Percentiles rank a stretch among this genome's conserved stretches.
These are phyloP conservation scores for Gymnosoma rotundatum DNA, from an alignment of 2,888 invertebrate species.

Conservation along the genomic window DNA sequence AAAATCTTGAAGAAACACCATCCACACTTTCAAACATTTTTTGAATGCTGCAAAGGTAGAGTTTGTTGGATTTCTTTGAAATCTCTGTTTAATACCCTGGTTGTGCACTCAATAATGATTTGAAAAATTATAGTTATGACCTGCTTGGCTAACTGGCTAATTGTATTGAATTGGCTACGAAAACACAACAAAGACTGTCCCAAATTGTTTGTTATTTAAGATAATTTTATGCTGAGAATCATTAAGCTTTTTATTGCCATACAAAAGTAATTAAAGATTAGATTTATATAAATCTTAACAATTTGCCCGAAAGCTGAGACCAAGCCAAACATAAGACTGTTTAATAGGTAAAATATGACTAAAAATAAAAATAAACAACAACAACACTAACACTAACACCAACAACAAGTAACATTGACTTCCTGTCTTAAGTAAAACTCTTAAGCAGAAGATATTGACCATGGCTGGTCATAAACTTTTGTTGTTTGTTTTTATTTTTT, in stretches of 20 bases:
- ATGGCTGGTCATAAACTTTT: conserved; percentile 65
- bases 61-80: conserved; percentile 12
- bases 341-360: conserved; percentile 13
- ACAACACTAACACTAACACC: conserved; percentile 9
- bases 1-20: not conserved
- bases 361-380: no score
- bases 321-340: not conserved
- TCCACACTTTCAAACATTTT: conserved; percentile 22
- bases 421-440: conserved; percentile 60
- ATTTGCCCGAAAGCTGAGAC: conserved; percentile 44
- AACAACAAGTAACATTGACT: conserved; percentile 44
- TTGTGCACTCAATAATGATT: conserved; percentile 62
- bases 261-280: conserved; percentile 66
- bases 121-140: conserved; percentile 54
- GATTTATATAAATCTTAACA: conserved; percentile 62
- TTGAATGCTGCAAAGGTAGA: not conserved
- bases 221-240: conserved; percentile 40
- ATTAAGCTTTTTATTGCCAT: conserved; percentile 53
- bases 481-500: conserved; percentile 27
- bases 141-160: conserved; percentile 17
- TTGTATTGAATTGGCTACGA: conserved; percentile 20
- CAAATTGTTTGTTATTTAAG: conserved; percentile 55
- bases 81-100: conserved; percentile 47
- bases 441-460: conserved; percentile 55
- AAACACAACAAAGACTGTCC: not conserved